Percentiles rank a stretch among this genome's conserved stretches.
These are phyloP conservation scores for Tor tambroides DNA, from an alignment of 2,113 vertebrate genomes.

Conservation along the genomic window DNA sequence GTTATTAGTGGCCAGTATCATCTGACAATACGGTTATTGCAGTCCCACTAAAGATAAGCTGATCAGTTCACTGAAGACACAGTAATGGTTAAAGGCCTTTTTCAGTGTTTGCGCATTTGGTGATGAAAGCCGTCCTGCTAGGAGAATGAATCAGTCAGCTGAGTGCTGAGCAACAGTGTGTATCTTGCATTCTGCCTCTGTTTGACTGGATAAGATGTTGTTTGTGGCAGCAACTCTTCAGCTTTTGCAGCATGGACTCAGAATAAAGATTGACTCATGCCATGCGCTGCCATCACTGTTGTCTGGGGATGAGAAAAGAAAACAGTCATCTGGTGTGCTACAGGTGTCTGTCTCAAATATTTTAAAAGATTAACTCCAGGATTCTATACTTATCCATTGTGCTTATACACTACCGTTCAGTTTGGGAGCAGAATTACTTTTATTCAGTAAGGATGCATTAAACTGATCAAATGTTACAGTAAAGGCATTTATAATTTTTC, in stretches of 20 bases:
- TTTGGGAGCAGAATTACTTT: not conserved
- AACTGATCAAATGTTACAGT: too few species aligned
- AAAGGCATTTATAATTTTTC: not conserved
- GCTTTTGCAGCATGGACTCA: conserved; percentile 21
- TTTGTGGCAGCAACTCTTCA: conserved; percentile 4
- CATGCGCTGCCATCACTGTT: not conserved
- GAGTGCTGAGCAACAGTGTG: conserved; percentile 7
- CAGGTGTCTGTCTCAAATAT: not conserved
- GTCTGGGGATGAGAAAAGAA: not conserved
- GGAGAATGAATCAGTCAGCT: not conserved
- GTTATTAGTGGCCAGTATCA: conserved; percentile 58
- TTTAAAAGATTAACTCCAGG: not conserved
- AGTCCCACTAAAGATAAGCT: conserved; percentile 55
- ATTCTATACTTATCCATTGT: not conserved
- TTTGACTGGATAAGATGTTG: conserved; percentile 27
- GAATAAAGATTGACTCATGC: conserved; percentile 19
- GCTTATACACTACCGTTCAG: not conserved
- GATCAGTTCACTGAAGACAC: conserved; percentile 43
- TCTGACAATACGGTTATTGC: conserved; percentile 56
- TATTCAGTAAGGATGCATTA: not conserved
- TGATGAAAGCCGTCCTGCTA: conserved; percentile 3
- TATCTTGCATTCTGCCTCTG: conserved; percentile 5
- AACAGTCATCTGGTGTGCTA: conserved; percentile 1
- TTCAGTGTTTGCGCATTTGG: not conserved
- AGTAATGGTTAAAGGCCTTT: conserved; percentile 5